These are phyloP conservation scores for Epizoanthus ramosus DNA, from an alignment of 92 coral and sea anemone genomes.

Conservation along the genomic window DNA sequence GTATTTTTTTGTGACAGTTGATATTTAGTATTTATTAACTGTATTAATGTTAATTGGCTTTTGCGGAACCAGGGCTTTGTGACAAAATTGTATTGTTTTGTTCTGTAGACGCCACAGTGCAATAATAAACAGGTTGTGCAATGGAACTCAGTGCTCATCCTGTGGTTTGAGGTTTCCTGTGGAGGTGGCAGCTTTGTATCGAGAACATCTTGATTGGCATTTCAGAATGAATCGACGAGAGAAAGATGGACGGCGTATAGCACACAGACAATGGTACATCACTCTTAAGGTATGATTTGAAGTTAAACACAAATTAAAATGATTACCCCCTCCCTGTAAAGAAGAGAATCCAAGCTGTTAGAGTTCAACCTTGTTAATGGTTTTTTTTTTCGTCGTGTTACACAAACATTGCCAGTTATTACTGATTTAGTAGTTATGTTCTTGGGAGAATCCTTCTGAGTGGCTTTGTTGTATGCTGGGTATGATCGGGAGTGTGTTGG, in stretches of 20 bases:
- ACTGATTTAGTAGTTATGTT: too few relatives aligned
- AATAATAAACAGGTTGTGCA: constrained; percentile 72
- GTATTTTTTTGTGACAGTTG: too few relatives aligned
- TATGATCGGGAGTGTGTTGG: too few relatives aligned
- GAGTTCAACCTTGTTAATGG: too few relatives aligned
- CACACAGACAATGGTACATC: constrained; percentile 92
- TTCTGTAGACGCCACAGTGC: constrained; percentile 72
- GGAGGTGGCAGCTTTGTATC: constrained; percentile 81
- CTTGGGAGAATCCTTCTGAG: too few relatives aligned
- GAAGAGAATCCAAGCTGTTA: too few relatives aligned
- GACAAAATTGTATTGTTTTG: background rate
- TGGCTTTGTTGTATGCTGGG: too few relatives aligned
- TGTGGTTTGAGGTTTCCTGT: constrained; percentile 95
- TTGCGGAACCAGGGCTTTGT: background rate
- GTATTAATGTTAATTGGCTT: too few relatives aligned
- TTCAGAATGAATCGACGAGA: constrained; percentile 94
- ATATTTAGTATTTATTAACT: too few relatives aligned
- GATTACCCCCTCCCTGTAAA: background rate
- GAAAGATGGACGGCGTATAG: constrained; percentile 85
- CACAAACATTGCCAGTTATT: too few relatives aligned
- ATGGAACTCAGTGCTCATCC: constrained; percentile 94
- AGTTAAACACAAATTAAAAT: background rate
- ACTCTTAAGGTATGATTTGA: constrained; percentile 58
- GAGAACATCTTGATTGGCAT: constrained; percentile 99
- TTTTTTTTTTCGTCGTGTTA: too few relatives aligned